phyloP scores from a whole-genome alignment of 2,888 invertebrate genomes.

The Phrixothrix hirtus region DNA sequence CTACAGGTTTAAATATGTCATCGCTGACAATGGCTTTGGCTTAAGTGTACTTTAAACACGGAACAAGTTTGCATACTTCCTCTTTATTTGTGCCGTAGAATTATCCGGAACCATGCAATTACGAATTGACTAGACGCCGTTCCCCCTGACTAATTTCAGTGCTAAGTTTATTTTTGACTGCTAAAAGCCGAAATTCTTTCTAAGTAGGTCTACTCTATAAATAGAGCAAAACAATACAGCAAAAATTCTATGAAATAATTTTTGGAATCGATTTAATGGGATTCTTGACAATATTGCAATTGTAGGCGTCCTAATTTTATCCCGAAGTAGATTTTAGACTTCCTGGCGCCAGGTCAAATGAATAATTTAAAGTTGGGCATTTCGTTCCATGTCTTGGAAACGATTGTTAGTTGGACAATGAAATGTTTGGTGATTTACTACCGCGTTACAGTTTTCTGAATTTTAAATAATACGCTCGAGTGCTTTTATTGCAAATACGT shows the following conservation, averaged over 20 bases:
- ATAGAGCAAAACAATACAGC: slow-evolving; percentile 12
- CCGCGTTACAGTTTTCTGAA: neutral
- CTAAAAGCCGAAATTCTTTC: neutral
- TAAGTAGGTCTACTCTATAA: slow-evolving; percentile 13
- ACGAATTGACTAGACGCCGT: too few species aligned
- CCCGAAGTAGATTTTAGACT: slow-evolving; percentile 17
- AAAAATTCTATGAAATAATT: neutral
- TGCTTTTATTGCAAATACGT: neutral
- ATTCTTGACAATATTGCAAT: slow-evolving; percentile 1
- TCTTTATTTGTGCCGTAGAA: too few species aligned
- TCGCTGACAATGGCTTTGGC: too few species aligned
- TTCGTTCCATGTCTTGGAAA: neutral
- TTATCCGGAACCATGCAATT: too few species aligned
- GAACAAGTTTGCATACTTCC: too few species aligned
- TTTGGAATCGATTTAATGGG: slow-evolving; percentile 5
- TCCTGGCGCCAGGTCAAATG: slow-evolving; percentile 16
- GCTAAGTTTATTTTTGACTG: neutral
- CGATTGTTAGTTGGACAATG: neutral
- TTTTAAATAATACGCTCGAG: too few species aligned
- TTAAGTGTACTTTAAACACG: too few species aligned
- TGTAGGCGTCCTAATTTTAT: slow-evolving; percentile 13
- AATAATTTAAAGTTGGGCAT: slow-evolving; percentile 10
- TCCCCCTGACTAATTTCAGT: neutral
- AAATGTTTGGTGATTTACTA: neutral
- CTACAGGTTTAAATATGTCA: too few species aligned